These are phyloP conservation scores for Rhopalosiphum padi DNA, from an alignment of 1,140 invertebrate genomes.

Conservation along the genomic window DNA sequence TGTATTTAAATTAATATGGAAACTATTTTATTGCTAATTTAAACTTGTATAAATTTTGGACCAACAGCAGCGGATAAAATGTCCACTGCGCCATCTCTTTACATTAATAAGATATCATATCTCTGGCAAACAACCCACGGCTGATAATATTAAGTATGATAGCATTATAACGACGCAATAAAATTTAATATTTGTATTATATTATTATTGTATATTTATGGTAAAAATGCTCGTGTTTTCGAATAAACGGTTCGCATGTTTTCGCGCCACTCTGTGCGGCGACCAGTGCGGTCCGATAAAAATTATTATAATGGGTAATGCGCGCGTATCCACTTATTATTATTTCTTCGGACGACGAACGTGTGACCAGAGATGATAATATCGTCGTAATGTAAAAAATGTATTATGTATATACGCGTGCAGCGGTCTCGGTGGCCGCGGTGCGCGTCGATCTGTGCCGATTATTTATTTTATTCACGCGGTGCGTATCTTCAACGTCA, in stretches of 20 bases:
- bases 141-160: neutral
- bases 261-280: neutral
- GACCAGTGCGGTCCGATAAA: neutral
- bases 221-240: neutral
- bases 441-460: neutral
- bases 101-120: neutral
- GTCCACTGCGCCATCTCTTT: neutral
- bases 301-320: neutral
- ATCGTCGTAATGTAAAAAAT: neutral
- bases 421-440: neutral
- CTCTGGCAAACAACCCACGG: neutral
- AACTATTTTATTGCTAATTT: neutral
- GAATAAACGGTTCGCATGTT: neutral
- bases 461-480: neutral
- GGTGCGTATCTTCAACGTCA: neutral
- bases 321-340: neutral
- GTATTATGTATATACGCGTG: neutral
- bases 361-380: neutral
- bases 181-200: neutral
- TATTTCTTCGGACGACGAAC: neutral
- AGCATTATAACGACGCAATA: neutral
- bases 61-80: neutral
- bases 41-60: neutral
- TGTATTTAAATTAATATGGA: neutral
- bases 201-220: neutral